These are phyloP conservation scores for Watsonalla binaria DNA, from an alignment of 2,888 invertebrate species.

Conservation along the genomic window DNA sequence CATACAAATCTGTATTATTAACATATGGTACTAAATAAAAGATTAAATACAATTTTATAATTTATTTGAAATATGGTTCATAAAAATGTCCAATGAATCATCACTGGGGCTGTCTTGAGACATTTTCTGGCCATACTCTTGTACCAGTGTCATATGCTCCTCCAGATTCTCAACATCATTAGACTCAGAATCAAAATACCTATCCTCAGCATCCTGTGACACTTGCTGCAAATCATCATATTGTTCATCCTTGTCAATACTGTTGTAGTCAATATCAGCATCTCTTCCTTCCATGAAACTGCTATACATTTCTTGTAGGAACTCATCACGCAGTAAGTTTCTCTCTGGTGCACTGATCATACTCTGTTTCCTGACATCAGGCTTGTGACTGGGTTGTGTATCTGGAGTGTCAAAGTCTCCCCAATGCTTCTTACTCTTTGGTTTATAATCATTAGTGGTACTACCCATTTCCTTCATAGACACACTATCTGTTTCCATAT, in stretches of 20 bases:
- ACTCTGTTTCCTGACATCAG: slow-evolving; percentile 45
- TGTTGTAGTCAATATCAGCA: slow-evolving; percentile 88
- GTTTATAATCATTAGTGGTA: slow-evolving; percentile 30
- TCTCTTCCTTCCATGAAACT: slow-evolving; percentile 91
- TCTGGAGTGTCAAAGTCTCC: slow-evolving; percentile 77
- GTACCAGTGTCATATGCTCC: slow-evolving; percentile 59
- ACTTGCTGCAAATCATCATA: slow-evolving; percentile 86
- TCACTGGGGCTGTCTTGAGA: slow-evolving; percentile 42
- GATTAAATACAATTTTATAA: slow-evolving; percentile 7
- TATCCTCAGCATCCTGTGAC: slow-evolving; percentile 90
- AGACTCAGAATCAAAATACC: slow-evolving; percentile 92
- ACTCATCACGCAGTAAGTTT: slow-evolving; percentile 86
- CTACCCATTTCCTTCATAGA: slow-evolving; percentile 21
- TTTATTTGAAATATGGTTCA: slow-evolving; percentile 77
- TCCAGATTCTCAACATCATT: slow-evolving; percentile 76
- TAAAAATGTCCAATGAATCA: slow-evolving; percentile 86
- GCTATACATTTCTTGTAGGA: slow-evolving; percentile 90
- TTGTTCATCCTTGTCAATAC: slow-evolving; percentile 88
- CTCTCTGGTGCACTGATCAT: slow-evolving; percentile 79
- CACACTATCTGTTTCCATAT: slow-evolving; percentile 50
- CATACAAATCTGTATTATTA: too few relatives aligned
- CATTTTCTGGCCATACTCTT: slow-evolving; percentile 49
- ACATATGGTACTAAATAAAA: too few relatives aligned
- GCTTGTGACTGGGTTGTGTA: slow-evolving; percentile 42
- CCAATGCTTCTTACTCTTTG: slow-evolving; percentile 55